Percentiles rank a stretch among this genome's conserved stretches.
These are phyloP conservation scores for Julus scanicus DNA, from an alignment of 2,888 invertebrate genomes.

Conservation along the genomic window DNA sequence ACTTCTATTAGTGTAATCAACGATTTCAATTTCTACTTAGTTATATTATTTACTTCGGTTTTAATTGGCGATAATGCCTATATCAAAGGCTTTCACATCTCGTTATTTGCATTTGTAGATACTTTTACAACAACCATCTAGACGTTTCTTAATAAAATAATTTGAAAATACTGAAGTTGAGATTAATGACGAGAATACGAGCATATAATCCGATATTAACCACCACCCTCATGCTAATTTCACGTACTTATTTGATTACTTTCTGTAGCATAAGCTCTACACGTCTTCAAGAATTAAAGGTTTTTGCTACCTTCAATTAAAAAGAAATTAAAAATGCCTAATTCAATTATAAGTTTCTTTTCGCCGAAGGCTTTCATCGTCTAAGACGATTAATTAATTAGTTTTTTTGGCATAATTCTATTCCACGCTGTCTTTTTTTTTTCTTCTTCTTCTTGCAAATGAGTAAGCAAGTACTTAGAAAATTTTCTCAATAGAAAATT, in stretches of 20 bases:
- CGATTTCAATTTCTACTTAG: too few species aligned
- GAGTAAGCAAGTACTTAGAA: conserved; percentile 12
- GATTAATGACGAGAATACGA: not conserved
- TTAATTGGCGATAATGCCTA: too few species aligned
- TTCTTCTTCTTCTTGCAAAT: not conserved
- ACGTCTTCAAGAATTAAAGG: not conserved
- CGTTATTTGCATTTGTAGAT: not conserved
- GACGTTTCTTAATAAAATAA: not conserved
- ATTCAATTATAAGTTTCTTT: conserved; percentile 18
- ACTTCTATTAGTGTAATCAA: too few species aligned
- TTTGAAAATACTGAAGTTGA: not conserved
- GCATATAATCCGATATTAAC: not conserved
- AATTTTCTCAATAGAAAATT: not conserved
- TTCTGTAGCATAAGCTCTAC: conserved; percentile 19
- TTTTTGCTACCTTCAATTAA: conserved; percentile 31
- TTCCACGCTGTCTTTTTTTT: not conserved
- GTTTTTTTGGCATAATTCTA: not conserved
- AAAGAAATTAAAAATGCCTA: conserved; percentile 31
- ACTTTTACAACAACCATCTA: not conserved
- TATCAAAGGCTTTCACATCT: too few species aligned
- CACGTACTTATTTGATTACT: conserved; percentile 20
- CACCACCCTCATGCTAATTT: not conserved
- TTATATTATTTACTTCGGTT: too few species aligned
- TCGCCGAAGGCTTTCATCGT: conserved; percentile 26
- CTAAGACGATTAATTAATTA: conserved; percentile 42